Conservation (phyloP, 2,888 invertebrate genomes). For the Aromia moschata region DNA sequence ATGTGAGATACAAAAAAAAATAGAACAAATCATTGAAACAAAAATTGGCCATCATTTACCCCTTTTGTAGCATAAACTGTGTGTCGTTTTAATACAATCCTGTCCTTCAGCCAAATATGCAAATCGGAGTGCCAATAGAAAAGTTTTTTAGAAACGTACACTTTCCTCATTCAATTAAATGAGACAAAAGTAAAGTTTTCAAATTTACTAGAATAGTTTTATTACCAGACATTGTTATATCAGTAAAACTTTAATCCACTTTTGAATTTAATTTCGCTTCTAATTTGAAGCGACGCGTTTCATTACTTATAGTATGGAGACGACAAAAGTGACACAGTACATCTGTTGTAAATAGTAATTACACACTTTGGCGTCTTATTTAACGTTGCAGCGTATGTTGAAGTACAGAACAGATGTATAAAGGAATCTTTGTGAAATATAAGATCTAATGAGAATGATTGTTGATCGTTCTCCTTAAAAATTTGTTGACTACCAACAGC, state of each 20-base stretch:
- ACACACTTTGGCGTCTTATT: too few relatives aligned
- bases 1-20: too few relatives aligned
- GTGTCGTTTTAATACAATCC: not conserved
- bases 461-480: too few relatives aligned
- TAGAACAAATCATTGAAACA: too few relatives aligned
- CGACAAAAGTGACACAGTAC: slow-evolving; percentile 29
- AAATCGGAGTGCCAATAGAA: slow-evolving; percentile 24
- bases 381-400: too few relatives aligned
- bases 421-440: too few relatives aligned
- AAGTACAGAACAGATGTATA: too few relatives aligned
- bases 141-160: slow-evolving; percentile 33
- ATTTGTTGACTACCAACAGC: too few relatives aligned
- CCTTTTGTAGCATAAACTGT: too few relatives aligned
- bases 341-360: slow-evolving; percentile 10
- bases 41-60: too few relatives aligned
- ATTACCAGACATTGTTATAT: slow-evolving; percentile 40
- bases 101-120: slow-evolving; percentile 5
- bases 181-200: slow-evolving; percentile 39
- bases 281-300: slow-evolving; percentile 36
- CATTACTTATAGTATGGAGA: slow-evolving; percentile 29
- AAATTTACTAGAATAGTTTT: slow-evolving; percentile 40
- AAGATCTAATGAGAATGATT: too few relatives aligned
- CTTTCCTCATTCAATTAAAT: slow-evolving; percentile 37
- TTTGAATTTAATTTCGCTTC: slow-evolving; percentile 39
- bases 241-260: slow-evolving; percentile 40